Percentiles rank a stretch among this genome's conserved stretches.
phyloP scores from a whole-genome alignment of 2,888 invertebrate genomes.

The Trichopria drosophilae region DNA sequence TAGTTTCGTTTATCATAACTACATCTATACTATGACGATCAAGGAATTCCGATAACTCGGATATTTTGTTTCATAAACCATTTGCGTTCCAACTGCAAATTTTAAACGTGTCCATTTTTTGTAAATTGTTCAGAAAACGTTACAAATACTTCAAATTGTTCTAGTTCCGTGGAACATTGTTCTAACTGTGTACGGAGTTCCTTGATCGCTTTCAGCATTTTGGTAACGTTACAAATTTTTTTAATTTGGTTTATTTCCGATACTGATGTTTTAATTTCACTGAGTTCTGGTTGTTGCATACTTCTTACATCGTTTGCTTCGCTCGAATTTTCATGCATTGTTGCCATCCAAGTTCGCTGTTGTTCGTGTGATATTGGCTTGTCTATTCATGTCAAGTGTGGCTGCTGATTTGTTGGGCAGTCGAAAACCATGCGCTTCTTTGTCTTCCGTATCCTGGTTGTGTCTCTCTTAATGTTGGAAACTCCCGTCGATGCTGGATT shows the following conservation, averaged over 20 bases:
- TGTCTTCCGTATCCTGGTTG: too few species aligned
- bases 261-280: background rate
- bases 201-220: constrained; percentile 24
- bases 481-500: background rate
- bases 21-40: constrained; percentile 16
- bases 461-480: background rate
- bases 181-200: constrained; percentile 11
- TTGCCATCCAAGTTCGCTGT: too few species aligned
- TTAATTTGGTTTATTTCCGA: constrained; percentile 21
- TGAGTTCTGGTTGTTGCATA: too few species aligned
- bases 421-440: too few species aligned
- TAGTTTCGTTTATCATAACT: constrained; percentile 23
- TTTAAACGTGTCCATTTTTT: too few species aligned
- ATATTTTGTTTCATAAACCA: constrained; percentile 30
- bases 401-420: too few species aligned
- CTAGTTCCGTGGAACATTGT: constrained; percentile 11
- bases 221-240: constrained; percentile 21
- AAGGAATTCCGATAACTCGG: too few species aligned
- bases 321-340: too few species aligned
- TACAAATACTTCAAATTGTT: too few species aligned
- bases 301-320: too few species aligned
- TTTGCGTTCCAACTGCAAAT: constrained; percentile 39
- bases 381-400: too few species aligned
- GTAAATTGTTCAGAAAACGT: too few species aligned
- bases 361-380: constrained; percentile 7